These are phyloP conservation scores for Nasua narica DNA, from an alignment of 2,797 vertebrate genomes.

Conservation along the genomic window DNA sequence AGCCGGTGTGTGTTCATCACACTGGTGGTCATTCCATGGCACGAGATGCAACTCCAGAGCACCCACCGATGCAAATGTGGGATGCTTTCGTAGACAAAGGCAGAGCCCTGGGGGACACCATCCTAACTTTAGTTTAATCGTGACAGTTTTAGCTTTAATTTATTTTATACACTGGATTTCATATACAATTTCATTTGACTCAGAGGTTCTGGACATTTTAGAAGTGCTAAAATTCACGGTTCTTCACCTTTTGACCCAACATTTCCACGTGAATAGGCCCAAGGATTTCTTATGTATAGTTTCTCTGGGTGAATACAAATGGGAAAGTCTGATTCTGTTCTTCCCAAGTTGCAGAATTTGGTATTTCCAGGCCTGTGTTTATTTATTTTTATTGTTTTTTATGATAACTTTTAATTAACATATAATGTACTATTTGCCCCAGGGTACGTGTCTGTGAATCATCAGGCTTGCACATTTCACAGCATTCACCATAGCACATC, in stretches of 20 bases:
- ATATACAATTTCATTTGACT: neutral
- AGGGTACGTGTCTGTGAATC: no score
- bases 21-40: fast-evolving
- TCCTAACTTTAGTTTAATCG: neutral
- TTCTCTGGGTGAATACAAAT: neutral
- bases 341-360: neutral
- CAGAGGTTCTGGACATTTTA: neutral
- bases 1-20: neutral
- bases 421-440: no score
- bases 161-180: neutral
- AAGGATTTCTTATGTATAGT: neutral
- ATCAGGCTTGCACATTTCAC: no score
- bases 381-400: no score
- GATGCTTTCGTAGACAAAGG: neutral
- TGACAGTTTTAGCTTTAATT: neutral
- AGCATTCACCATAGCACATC: no score
- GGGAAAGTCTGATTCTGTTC: neutral
- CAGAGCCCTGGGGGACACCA: neutral
- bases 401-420: no score
- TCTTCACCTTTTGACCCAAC: neutral
- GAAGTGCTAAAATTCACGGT: neutral
- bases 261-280: neutral
- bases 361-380: neutral
- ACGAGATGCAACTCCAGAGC: neutral
- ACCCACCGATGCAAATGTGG: neutral